A percentile compares a stretch with the other conserved stretches of the same genome.
These are phyloP conservation scores for Nothobranchius kuhntae DNA, from an alignment of 2,113 vertebrate genomes.

Conservation along the genomic window DNA sequence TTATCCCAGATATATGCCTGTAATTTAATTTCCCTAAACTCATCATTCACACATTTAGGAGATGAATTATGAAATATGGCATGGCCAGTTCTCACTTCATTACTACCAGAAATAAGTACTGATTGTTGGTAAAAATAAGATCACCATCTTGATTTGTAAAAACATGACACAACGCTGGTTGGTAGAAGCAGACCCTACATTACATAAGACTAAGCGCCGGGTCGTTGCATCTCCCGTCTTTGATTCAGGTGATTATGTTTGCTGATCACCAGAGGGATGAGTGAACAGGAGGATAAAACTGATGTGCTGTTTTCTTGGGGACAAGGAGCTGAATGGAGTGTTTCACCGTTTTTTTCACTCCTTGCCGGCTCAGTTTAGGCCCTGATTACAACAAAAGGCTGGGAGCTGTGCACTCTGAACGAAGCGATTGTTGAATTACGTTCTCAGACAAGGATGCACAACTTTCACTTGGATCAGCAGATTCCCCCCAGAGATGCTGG, in stretches of 20 bases:
- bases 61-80: no score
- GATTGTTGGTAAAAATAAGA: not conserved
- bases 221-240: slow-evolving; percentile 53
- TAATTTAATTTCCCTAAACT: no score
- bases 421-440: slow-evolving; percentile 48
- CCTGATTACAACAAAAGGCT: slow-evolving; percentile 35
- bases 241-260: slow-evolving; percentile 35
- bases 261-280: slow-evolving; percentile 55
- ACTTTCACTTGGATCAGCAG: slow-evolving; percentile 55
- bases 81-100: not conserved
- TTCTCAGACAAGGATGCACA: slow-evolving; percentile 51
- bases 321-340: slow-evolving; percentile 26
- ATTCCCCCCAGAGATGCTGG: slow-evolving; percentile 9
- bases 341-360: slow-evolving; percentile 35
- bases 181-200: slow-evolving; percentile 25
- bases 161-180: slow-evolving; percentile 16
- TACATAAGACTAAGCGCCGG: slow-evolving; percentile 27
- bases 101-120: not conserved
- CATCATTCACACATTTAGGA: not conserved
- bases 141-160: not conserved
- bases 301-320: slow-evolving; percentile 44
- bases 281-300: slow-evolving; percentile 49
- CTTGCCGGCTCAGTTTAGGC: slow-evolving; percentile 50
- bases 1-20: no score
- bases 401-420: slow-evolving; percentile 35